phyloP scores from a whole-genome alignment of 2,797 vertebrate genomes.

The Gymnodraco acuticeps region DNA sequence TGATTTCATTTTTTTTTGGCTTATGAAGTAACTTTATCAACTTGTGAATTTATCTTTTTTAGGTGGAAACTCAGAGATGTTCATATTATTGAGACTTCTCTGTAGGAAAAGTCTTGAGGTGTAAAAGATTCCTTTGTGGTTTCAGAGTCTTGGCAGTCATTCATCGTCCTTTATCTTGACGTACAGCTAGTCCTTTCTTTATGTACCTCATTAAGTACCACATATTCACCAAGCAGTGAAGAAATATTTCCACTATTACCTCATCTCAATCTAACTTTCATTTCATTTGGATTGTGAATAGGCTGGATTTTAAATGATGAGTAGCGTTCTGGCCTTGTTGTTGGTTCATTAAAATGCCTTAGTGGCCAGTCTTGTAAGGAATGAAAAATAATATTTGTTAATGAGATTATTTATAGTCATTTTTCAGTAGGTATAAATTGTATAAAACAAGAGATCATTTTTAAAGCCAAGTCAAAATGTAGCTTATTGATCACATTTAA shows the following conservation, averaged over 20 bases:
- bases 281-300: conserved; percentile 32
- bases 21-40: not conserved
- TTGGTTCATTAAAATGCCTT: conserved; percentile 63
- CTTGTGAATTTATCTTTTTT: not conserved
- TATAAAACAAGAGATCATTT: not conserved
- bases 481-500: not conserved
- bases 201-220: not conserved
- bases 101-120: not conserved
- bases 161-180: conserved; percentile 1
- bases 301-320: conserved; percentile 14
- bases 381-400: conserved; percentile 42
- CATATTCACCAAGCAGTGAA: not conserved
- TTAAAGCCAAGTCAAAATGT: not conserved
- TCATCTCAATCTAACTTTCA: not conserved
- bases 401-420: conserved; percentile 48
- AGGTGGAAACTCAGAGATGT: not conserved
- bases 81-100: not conserved
- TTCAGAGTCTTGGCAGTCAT: not conserved
- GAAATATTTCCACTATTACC: not conserved
- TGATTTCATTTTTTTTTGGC: not conserved
- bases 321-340: conserved; percentile 25
- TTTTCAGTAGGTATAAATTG: not conserved
- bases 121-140: not conserved
- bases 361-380: conserved; percentile 32
- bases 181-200: conserved; percentile 13